Evolutionary conservation across 2,888 invertebrate species (phyloP).

Genomic region (Leptothorax acervorum): DNA sequence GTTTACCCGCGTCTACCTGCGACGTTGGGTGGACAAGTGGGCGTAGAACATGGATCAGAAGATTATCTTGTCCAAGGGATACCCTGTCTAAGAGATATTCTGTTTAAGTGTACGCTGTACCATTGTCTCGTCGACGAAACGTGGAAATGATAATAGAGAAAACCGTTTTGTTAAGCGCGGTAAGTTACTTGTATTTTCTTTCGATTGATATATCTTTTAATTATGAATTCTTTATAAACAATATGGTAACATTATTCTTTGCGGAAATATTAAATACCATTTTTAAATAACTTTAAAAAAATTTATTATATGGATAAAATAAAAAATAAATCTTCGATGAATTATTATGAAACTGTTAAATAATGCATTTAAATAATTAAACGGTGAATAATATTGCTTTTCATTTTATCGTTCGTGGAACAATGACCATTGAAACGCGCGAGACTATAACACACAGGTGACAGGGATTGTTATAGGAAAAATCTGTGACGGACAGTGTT

Average conservation of each 20-base stretch:
- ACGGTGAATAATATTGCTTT: conserved; percentile 28
- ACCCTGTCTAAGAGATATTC: conserved; percentile 28
- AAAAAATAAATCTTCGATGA: not conserved
- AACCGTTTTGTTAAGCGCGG: not conserved
- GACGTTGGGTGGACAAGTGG: conserved; percentile 67
- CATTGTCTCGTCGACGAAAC: conserved; percentile 56
- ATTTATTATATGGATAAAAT: not conserved
- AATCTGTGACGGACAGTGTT: conserved; percentile 47
- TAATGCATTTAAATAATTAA: conserved; percentile 28
- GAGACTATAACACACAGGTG: conserved; percentile 38
- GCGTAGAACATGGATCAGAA: conserved; percentile 66
- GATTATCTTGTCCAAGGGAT: conserved; percentile 60
- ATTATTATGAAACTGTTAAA: conserved; percentile 21
- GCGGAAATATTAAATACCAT: not conserved
- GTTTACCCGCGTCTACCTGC: conserved; percentile 64
- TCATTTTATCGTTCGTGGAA: conserved; percentile 34
- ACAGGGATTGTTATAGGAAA: conserved; percentile 48
- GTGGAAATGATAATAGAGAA: conserved; percentile 19
- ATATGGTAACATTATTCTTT: not conserved
- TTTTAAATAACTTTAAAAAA: conserved; percentile 10
- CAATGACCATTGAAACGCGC: conserved; percentile 35
- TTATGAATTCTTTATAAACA: not conserved
- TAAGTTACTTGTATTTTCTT: not conserved
- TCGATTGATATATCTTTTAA: not conserved
- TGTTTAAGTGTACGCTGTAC: conserved; percentile 38